phyloP scores from a whole-genome alignment of 2,888 invertebrate species.

The Cryptophagus acutangulus region DNA sequence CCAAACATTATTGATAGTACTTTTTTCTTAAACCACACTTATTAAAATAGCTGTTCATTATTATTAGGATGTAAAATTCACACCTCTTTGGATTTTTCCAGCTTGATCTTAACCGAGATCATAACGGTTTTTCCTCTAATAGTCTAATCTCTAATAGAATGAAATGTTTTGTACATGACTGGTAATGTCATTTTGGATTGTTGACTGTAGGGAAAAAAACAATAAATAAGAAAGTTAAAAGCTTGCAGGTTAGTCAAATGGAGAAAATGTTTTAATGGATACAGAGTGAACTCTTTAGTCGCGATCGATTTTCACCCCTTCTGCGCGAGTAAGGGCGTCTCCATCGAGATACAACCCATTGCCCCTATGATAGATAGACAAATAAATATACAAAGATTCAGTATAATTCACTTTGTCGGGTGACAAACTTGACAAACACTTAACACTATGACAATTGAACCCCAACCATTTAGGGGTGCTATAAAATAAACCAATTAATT shows the following conservation, averaged over 20 bases:
- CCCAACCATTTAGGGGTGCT: slow-evolving; percentile 7
- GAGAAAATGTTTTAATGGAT: slow-evolving; percentile 41
- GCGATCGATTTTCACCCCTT: slow-evolving; percentile 41
- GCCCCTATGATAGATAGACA: slow-evolving; percentile 40
- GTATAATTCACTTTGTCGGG: slow-evolving; percentile 24
- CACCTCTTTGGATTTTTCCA: too few species aligned
- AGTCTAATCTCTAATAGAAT: too few species aligned
- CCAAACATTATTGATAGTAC: too few species aligned
- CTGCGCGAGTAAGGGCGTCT: slow-evolving; percentile 34
- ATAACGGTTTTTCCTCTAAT: too few species aligned
- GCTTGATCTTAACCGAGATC: too few species aligned
- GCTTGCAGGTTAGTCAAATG: slow-evolving; percentile 39
- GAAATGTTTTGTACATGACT: too few species aligned
- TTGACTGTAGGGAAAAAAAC: slow-evolving; percentile 16
- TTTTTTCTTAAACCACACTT: too few species aligned
- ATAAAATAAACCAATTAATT: slow-evolving; percentile 24
- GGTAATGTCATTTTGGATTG: slow-evolving; percentile 2
- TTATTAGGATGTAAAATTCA: too few species aligned
- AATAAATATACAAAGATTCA: slow-evolving; percentile 40
- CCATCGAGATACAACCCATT: slow-evolving; percentile 26
- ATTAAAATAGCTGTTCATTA: too few species aligned
- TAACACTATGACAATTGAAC: slow-evolving; percentile 1
- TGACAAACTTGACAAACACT: slow-evolving; percentile 7
- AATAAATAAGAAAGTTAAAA: slow-evolving; percentile 36
- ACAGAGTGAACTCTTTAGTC: slow-evolving; percentile 34